These are phyloP conservation scores for Pleuronectes platessa DNA, from an alignment of 2,113 vertebrate species.

Conservation along the genomic window DNA sequence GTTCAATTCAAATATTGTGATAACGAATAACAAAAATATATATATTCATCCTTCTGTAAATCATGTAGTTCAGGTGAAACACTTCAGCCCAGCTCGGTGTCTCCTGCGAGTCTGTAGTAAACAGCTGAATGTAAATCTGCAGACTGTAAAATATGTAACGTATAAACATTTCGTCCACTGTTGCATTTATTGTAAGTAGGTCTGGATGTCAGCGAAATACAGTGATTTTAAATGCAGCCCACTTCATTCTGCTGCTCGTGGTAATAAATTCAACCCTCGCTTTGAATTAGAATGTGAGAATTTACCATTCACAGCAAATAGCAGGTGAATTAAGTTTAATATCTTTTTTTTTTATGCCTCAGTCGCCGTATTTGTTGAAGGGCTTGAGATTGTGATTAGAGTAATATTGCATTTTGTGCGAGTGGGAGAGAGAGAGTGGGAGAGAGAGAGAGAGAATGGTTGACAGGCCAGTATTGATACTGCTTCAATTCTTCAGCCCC, in stretches of 20 bases:
- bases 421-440: not conserved
- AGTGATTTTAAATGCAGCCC: slow-evolving; percentile 9
- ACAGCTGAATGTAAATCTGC: too few species aligned
- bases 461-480: slow-evolving; percentile 36
- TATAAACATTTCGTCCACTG: slow-evolving; percentile 12
- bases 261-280: slow-evolving; percentile 23
- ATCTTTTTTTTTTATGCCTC: slow-evolving; percentile 37
- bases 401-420: slow-evolving; percentile 1
- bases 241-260: slow-evolving; percentile 8
- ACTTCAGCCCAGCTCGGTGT: not conserved
- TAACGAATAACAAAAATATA: too few species aligned
- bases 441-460: not conserved
- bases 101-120: not conserved
- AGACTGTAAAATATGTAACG: too few species aligned
- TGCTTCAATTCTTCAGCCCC: slow-evolving; percentile 36
- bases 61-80: too few species aligned
- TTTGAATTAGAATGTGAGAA: slow-evolving; percentile 23
- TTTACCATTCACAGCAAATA: slow-evolving; percentile 52
- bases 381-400: slow-evolving; percentile 35
- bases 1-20: too few species aligned
- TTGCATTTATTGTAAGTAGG: not conserved
- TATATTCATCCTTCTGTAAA: too few species aligned
- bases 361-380: slow-evolving; percentile 38
- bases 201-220: slow-evolving; percentile 25
- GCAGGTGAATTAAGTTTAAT: slow-evolving; percentile 47